Evolutionary conservation across 1,140 invertebrate genomes (phyloP).

Genomic region (Drosophila azteca): DNA sequence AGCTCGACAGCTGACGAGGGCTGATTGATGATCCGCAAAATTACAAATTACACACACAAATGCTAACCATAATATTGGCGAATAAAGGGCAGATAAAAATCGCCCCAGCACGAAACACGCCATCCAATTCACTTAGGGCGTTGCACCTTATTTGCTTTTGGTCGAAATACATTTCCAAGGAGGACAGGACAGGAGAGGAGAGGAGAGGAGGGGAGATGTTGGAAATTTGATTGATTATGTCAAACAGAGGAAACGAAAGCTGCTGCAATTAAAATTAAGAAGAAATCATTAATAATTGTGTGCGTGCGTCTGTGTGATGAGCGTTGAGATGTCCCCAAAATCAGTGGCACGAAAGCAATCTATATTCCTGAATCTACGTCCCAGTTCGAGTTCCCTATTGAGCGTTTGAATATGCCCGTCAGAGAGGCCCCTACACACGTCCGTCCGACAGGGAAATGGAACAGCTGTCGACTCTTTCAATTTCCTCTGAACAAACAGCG

Average conservation of each 20-base stretch:
- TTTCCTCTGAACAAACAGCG: constrained; percentile 15
- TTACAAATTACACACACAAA: constrained; percentile 80
- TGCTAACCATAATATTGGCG: constrained; percentile 33
- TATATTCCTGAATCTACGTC: too few relatives aligned
- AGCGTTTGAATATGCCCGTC: too few relatives aligned
- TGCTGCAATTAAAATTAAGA: constrained; percentile 28
- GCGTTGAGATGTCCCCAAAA: too few relatives aligned
- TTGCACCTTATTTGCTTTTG: constrained; percentile 65
- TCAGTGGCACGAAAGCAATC: too few relatives aligned
- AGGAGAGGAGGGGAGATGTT: too few relatives aligned
- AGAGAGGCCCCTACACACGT: too few relatives aligned
- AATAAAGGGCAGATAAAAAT: constrained; percentile 63
- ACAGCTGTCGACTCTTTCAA: constrained; percentile 27
- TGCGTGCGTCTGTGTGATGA: constrained; percentile 2
- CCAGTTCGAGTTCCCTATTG: too few relatives aligned
- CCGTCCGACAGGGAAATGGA: constrained; percentile 30
- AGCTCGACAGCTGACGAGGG: constrained; percentile 67
- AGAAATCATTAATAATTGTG: constrained; percentile 1
- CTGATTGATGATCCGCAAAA: constrained; percentile 78
- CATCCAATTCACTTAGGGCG: constrained; percentile 62
- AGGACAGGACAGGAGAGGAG: too few relatives aligned
- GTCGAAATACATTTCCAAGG: constrained; percentile 20
- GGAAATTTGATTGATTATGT: constrained; percentile 63
- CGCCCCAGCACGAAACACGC: constrained; percentile 29
- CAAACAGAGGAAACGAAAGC: constrained; percentile 3